Base-by-base conservation (phyloP, 2,888 invertebrate species). In the Nomada ruficornis region DNA sequence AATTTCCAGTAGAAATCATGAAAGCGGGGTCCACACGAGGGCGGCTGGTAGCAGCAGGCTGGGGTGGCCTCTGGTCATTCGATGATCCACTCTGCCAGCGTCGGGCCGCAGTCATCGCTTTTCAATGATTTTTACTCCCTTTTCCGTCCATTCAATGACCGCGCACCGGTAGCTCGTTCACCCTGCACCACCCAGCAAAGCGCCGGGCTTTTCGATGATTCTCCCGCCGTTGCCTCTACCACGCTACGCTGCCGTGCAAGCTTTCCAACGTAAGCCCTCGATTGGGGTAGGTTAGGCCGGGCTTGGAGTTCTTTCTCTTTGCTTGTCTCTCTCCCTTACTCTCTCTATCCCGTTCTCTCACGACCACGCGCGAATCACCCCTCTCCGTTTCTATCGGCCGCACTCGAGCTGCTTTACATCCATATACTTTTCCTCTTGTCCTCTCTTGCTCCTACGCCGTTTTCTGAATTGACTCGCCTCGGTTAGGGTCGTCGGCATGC, bases 1-100 rank as follows among this genome's bases (percentile, higher is more conserved):
- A 93, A 93, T 94, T 94, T 93, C 93, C 94, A 93, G 92, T 91
- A 93, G 92, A 89, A 93, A 93, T 93, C 93, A 93, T 92, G 91
- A 93, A 92, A 93, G 92, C 92, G 86, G 84, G 86, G 82, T 82
- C 83, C 87, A 88, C 88, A 86, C 88, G 90, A 85, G 89, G 86
- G 84, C 83, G 87, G 80, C 88, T 77, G 88, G 80, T 82, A 83
- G 88, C 80, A 88, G 78, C 80, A 72, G 86, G 80, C 83, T 86
- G 88, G 88, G 88, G 84, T 88, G 80, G 82, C 71, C 89, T 83
- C 87, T 85, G 93, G 93, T 94, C 93, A 94, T 93, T 94, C 91
- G 92, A 94, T 94, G 94, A 94, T 92, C 90, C 92, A 91, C 90
- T 91, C 88, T 88, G 90, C 88, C 87, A 86, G 89, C 86, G 89